Conservation (phyloP, 2,113 vertebrate genomes). For the Ammodytes marinus region DNA sequence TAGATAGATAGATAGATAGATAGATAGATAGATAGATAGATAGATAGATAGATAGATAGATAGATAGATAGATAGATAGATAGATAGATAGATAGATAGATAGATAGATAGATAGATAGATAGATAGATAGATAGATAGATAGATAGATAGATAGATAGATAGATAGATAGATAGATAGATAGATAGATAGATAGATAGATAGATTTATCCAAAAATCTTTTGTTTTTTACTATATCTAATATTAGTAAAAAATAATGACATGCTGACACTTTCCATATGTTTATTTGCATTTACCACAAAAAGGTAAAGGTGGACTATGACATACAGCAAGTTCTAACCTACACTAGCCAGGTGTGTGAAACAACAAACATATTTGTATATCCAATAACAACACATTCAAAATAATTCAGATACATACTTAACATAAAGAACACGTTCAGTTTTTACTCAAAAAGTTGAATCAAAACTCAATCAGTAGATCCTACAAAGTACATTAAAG, state of each 20-base stretch:
- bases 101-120: no score
- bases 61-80: no score
- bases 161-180: no score
- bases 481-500: constrained; percentile 23
- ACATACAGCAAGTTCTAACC: not conserved
- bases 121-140: no score
- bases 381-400: constrained; percentile 11
- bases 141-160: no score
- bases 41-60: no score
- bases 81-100: no score
- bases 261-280: not conserved
- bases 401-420: constrained; percentile 4
- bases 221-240: not conserved
- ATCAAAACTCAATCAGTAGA: constrained; percentile 12
- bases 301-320: constrained; percentile 18
- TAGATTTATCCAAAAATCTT: no score
- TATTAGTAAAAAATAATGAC: not conserved
- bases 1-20: no score
- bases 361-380: not conserved
- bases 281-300: constrained; percentile 39
- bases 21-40: no score
- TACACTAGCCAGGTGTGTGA: not conserved
- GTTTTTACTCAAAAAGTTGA: constrained; percentile 15
- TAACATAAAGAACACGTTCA: constrained; percentile 1
- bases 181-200: no score